Evolutionary conservation across 2,113 vertebrate genomes (phyloP).

Genomic region (Tragelaphus buxtoni): DNA sequence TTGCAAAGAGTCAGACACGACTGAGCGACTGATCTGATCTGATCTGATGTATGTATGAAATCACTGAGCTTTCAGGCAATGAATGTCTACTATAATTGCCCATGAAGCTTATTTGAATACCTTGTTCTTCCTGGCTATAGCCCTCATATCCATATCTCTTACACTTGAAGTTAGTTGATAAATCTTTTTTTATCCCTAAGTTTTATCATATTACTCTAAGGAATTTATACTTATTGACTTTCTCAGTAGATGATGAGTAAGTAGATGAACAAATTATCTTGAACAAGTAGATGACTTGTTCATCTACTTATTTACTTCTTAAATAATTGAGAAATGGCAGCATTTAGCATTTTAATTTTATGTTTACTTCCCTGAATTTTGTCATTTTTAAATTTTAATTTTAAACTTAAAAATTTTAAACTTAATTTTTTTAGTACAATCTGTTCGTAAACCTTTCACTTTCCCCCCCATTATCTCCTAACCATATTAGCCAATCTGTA

Average conservation of each 20-base stretch:
- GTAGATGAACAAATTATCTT: not conserved
- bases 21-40: too few relatives aligned
- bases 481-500: not conserved
- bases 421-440: not conserved
- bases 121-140: not conserved
- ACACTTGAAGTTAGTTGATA: slow-evolving; percentile 15
- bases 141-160: not conserved
- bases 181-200: not conserved
- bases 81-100: not conserved
- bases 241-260: not conserved
- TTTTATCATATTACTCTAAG: not conserved
- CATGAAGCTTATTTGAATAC: not conserved
- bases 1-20: too few relatives aligned
- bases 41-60: not conserved
- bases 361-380: not conserved
- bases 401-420: not conserved
- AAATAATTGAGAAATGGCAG: slow-evolving; percentile 4
- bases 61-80: not conserved
- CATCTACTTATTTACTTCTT: not conserved
- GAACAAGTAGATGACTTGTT: not conserved
- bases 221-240: not conserved
- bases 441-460: not conserved
- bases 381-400: not conserved
- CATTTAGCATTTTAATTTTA: not conserved
- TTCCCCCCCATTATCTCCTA: not conserved